These are phyloP conservation scores for Pholis gunnellus DNA, from an alignment of 2,113 vertebrate genomes.

Conservation along the genomic window DNA sequence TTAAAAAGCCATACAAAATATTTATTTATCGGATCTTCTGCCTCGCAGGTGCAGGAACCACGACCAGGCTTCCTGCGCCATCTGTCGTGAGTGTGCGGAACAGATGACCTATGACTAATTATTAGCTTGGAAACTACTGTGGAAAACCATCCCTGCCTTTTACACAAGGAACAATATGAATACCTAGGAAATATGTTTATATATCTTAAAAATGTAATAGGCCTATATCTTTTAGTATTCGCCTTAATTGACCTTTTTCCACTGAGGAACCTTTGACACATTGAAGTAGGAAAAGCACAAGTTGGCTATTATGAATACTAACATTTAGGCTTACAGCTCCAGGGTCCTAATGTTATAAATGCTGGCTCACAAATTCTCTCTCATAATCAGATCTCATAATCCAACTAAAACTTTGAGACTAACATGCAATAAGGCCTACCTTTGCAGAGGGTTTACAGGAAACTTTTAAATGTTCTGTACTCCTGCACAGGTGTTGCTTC, in stretches of 20 bases:
- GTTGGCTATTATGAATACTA: neutral
- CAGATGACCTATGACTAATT: neutral
- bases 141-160: neutral
- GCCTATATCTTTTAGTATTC: neutral
- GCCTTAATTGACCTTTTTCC: neutral
- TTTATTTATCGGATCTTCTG: neutral
- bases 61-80: constrained; percentile 48
- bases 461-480: neutral
- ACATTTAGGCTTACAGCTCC: neutral
- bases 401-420: neutral
- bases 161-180: neutral
- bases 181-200: too few species aligned
- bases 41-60: neutral
- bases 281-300: neutral
- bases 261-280: neutral
- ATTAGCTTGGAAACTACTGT: neutral
- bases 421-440: neutral
- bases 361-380: neutral
- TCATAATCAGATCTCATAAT: neutral
- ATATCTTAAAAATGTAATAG: neutral
- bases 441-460: neutral
- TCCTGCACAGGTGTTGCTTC: neutral
- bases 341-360: neutral
- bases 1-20: too few species aligned
- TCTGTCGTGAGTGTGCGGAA: constrained; percentile 51